A percentile compares a stretch with the other conserved stretches of the same genome.
Conservation (phyloP, 2,113 vertebrate species). For the Catharus minimus region DNA sequence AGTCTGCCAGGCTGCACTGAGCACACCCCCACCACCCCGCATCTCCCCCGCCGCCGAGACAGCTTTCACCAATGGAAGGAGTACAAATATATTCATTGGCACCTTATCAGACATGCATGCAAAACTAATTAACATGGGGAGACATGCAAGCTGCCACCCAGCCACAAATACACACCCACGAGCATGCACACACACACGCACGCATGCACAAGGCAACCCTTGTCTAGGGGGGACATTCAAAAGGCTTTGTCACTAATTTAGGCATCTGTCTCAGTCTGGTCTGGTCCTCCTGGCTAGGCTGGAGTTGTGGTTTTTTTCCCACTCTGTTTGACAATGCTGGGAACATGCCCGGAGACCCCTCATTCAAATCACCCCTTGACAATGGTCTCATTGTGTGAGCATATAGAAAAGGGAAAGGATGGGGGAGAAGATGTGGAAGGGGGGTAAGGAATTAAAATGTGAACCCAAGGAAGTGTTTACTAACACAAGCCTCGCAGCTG, state of each 20-base stretch:
- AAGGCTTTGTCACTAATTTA: slow-evolving; percentile 90
- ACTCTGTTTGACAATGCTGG: slow-evolving; percentile 84
- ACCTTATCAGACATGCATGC: slow-evolving; percentile 85
- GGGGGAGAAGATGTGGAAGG: slow-evolving; percentile 70
- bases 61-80: slow-evolving; percentile 69
- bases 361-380: slow-evolving; percentile 87
- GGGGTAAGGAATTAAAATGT: slow-evolving; percentile 85
- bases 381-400: slow-evolving; percentile 90
- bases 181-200: slow-evolving; percentile 70
- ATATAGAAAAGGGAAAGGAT: slow-evolving; percentile 76
- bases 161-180: slow-evolving; percentile 73
- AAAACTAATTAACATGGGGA: slow-evolving; percentile 86
- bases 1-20: slow-evolving; percentile 40
- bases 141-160: slow-evolving; percentile 81
- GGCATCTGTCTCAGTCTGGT: slow-evolving; percentile 92
- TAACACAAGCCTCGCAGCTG: slow-evolving; percentile 86
- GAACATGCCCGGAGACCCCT: slow-evolving; percentile 85
- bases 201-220: slow-evolving; percentile 83
- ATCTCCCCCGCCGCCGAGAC: slow-evolving; percentile 57
- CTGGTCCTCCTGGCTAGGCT: slow-evolving; percentile 79
- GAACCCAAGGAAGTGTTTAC: slow-evolving; percentile 88
- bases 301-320: slow-evolving; percentile 74
- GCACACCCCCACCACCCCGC: background rate
- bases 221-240: slow-evolving; percentile 81
- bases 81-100: slow-evolving; percentile 81